Base-by-base conservation (phyloP, 1,140 invertebrate genomes). In the Cephus cinctus region DNA sequence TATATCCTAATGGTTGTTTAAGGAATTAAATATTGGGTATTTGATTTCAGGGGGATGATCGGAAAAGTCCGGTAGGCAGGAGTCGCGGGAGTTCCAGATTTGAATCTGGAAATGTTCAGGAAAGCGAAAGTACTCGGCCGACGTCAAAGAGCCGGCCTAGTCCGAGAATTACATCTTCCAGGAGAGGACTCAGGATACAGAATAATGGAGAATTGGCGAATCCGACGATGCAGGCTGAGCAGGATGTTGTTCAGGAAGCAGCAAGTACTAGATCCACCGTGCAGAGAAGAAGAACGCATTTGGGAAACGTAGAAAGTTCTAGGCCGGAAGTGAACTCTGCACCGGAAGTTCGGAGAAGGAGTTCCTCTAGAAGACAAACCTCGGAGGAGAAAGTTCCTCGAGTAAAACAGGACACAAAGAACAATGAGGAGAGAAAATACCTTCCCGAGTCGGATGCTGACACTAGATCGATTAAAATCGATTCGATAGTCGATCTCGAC, bases 41-140 rank as follows among this genome's bases (percentile, higher is more conserved):
- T n/a, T n/a, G n/a, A n/a, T 65, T 69, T 30, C 39, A 74, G 71
- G 52, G 41, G 32, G 63, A 60, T 11, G 58, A 60, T 18, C 60
- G 57, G 32, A 66, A 59, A 44, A 14, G 53, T 21, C 45, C 50
- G 6, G 43, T 46, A 16, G 38, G 52, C 23, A 50, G 56, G 20
- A 27, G 52, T 43, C 63, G 69, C 15, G 63, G 67, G 22, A 53
- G 39, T 19, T 47, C 59, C 18, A 69, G 61, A 42, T 73, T 62
- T 43, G 60, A 57, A 31, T 34, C 54, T 8, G 41, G 41, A 40
- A 5, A 27, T 3, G 54, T 11, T 9, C 9, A 15, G 35, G 11
- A 9, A 5, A n/a, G 11, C 11, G 35, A n/a, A 5, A 32, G 9
- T 23, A 22, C 12, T 4, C 16, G 22, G 18, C n/a, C 21, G 27